Conservation (phyloP, 2,113 vertebrate genomes). For the Hemiscyllium ocellatum region DNA sequence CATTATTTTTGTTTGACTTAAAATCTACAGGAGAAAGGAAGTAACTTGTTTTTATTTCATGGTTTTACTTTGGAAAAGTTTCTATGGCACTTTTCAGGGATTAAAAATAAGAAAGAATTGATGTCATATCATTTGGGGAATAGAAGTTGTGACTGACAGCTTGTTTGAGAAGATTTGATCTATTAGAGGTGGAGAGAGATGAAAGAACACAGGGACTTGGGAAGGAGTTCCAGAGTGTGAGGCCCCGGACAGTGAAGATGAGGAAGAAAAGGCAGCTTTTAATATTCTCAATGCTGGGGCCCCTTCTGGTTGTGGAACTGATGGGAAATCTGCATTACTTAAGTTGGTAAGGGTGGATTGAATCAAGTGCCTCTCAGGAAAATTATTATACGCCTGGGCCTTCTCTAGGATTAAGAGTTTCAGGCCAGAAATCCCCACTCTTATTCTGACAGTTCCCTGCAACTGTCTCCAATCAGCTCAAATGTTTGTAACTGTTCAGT, state of each 20-base stretch:
- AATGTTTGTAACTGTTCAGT: background rate
- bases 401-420: background rate
- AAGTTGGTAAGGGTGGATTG: background rate
- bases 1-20: background rate
- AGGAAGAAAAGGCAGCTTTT: background rate
- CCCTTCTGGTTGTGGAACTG: background rate
- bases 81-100: background rate
- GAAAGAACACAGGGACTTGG: background rate
- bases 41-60: background rate
- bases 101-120: background rate
- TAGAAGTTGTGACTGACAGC: background rate
- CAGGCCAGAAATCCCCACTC: background rate
- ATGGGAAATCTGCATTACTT: background rate
- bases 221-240: background rate
- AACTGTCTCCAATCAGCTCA: background rate
- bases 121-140: background rate
- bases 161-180: background rate
- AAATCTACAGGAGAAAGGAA: background rate
- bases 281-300: too few relatives aligned
- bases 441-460: background rate
- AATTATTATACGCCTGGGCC: background rate
- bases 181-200: background rate
- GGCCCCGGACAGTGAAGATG: background rate
- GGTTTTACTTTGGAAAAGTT: background rate
- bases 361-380: background rate